phyloP scores from a whole-genome alignment of 2,797 vertebrate species.

The Ptychobarbus kaznakovi region DNA sequence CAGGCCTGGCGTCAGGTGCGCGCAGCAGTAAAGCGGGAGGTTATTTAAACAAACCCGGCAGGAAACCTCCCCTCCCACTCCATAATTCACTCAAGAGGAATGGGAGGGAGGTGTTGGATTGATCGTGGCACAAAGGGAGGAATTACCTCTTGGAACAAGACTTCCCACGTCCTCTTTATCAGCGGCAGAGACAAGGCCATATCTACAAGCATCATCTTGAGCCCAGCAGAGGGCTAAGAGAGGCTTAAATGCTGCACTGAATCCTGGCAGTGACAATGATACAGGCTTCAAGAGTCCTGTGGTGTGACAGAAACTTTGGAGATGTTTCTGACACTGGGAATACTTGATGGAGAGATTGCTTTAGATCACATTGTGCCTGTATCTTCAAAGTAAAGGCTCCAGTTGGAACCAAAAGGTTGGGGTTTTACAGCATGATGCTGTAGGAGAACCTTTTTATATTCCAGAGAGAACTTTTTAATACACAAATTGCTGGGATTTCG shows the following conservation, averaged over 20 bases:
- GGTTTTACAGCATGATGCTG: background rate
- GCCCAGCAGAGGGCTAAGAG: slow-evolving; percentile 40
- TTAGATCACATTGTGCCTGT: background rate
- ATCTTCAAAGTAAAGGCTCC: background rate
- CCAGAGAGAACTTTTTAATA: background rate
- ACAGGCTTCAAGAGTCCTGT: slow-evolving; percentile 24
- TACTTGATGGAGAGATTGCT: slow-evolving; percentile 16
- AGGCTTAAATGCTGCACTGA: slow-evolving; percentile 44
- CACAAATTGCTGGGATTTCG: background rate
- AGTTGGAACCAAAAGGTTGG: background rate
- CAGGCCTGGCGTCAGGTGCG: slow-evolving; percentile 29
- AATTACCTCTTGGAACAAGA: slow-evolving; percentile 53
- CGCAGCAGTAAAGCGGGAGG: slow-evolving; percentile 40
- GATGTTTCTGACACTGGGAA: slow-evolving; percentile 8
- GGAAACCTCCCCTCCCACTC: slow-evolving; percentile 44
- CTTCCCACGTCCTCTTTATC: slow-evolving; percentile 47
- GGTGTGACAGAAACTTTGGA: slow-evolving; percentile 16
- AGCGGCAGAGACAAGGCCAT: slow-evolving; percentile 30
- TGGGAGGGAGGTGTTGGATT: slow-evolving; percentile 43
- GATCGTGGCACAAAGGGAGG: slow-evolving; percentile 54
- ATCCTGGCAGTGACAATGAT: slow-evolving; percentile 41
- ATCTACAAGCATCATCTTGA: slow-evolving; percentile 54
- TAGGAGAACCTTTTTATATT: background rate
- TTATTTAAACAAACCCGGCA: slow-evolving; percentile 75
- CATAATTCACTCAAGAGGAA: slow-evolving; percentile 60